Conservation (phyloP, 2,888 invertebrate species). For the Aspidiotus destructor region DNA sequence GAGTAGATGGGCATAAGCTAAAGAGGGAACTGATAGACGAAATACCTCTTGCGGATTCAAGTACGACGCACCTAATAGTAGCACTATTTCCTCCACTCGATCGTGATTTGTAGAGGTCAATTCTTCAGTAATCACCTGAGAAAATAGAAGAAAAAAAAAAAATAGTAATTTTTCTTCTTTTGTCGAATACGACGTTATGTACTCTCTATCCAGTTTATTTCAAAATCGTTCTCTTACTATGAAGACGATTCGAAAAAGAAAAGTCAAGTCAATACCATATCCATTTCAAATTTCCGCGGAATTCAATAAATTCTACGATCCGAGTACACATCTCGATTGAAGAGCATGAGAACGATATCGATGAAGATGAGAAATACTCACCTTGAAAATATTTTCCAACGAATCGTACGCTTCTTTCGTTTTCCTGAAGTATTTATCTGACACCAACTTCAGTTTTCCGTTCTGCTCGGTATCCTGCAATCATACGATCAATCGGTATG, state of each 20-base stretch:
- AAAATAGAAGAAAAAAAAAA: neutral
- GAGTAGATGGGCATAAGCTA: constrained; percentile 38
- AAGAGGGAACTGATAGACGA: constrained; percentile 36
- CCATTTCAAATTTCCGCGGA: neutral
- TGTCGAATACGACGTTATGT: neutral
- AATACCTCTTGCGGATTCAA: constrained; percentile 41
- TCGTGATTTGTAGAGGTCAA: constrained; percentile 14
- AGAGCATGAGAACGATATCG: no score
- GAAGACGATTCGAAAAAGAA: no score
- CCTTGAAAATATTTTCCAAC: constrained; percentile 36
- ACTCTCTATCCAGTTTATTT: no score
- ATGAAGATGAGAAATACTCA: constrained; percentile 25
- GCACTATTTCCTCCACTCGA: constrained; percentile 41
- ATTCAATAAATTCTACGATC: neutral
- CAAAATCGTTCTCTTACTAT: no score
- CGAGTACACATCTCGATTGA: neutral
- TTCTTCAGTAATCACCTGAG: constrained; percentile 11
- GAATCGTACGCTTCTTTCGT: constrained; percentile 35
- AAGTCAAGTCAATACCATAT: neutral
- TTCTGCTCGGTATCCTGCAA: no score
- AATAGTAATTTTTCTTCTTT: neutral
- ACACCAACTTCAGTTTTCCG: constrained; percentile 25
- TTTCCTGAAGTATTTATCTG: constrained; percentile 36
- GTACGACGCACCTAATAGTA: constrained; percentile 43
- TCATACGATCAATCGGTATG: no score